phyloP scores from a whole-genome alignment of 2,797 vertebrate genomes.

The Gallinago stenura region DNA sequence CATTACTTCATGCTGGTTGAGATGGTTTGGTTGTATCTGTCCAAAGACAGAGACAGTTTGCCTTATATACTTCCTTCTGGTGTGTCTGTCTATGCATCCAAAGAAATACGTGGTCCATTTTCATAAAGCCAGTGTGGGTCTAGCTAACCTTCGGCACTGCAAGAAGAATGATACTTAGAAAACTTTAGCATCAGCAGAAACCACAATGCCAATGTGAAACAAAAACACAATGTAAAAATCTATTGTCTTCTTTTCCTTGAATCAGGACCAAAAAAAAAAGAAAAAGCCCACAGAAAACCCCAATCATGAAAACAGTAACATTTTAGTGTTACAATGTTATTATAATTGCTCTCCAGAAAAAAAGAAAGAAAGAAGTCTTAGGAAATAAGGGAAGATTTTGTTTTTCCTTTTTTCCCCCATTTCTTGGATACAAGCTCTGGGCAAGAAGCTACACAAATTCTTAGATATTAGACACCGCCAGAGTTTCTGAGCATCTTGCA shows the following conservation, averaged over 20 bases:
- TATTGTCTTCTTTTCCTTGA: neutral
- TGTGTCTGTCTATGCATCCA: neutral
- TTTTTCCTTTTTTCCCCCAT: fast-evolving
- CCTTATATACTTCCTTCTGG: neutral
- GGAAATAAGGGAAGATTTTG: neutral
- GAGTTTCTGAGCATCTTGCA: neutral
- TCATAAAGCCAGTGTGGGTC: neutral
- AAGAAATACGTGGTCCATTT: neutral
- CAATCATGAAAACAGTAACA: neutral
- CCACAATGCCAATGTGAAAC: neutral
- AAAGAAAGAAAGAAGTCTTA: neutral
- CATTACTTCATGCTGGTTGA: neutral
- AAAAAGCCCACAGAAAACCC: fast-evolving
- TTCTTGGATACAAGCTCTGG: neutral
- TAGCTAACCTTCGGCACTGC: neutral
- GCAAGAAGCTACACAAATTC: neutral
- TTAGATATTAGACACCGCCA: neutral
- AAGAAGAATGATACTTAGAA: neutral
- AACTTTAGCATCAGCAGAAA: neutral
- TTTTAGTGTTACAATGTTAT: too few relatives aligned
- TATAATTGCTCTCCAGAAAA: neutral
- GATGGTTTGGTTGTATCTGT: neutral
- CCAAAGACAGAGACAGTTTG: neutral
- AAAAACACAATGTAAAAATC: fast-evolving
- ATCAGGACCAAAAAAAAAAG: neutral